phyloP scores from a whole-genome alignment of 1,140 invertebrate genomes.

The Akabosia matsudoensis region DNA sequence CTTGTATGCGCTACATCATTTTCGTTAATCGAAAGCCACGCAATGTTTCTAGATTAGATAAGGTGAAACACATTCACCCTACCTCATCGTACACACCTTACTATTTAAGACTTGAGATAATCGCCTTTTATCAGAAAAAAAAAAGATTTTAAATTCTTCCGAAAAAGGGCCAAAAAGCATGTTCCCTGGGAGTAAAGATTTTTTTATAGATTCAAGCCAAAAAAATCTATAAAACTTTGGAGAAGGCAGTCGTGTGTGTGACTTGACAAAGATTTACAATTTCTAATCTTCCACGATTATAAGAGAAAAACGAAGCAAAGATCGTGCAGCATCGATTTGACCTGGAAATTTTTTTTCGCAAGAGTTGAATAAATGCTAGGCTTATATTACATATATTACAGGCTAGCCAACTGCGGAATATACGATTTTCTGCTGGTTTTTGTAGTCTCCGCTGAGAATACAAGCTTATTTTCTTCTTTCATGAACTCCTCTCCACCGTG shows the following conservation, averaged over 20 bases:
- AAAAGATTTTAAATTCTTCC: no score
- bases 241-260: neutral
- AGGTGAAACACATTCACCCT: neutral
- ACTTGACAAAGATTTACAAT: slow-evolving; percentile 6
- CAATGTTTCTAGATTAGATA: neutral
- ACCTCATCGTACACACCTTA: neutral
- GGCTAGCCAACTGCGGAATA: no score
- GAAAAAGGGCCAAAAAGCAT: no score
- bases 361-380: neutral
- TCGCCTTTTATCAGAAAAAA: no score
- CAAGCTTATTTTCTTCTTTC: no score
- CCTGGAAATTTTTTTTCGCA: slow-evolving; percentile 1
- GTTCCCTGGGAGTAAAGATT: no score
- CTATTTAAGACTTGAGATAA: no score
- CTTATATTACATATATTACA: neutral
- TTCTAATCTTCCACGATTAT: neutral
- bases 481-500: no score
- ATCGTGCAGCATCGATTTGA: slow-evolving; percentile 5
- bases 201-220: neutral
- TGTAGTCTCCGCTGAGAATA: no score
- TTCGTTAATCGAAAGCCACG: neutral
- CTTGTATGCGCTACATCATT: neutral
- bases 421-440: no score
- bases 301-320: no score
- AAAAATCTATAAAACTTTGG: neutral